Evolutionary conservation across 2,797 vertebrate genomes (phyloP), one percentile per base, ranked within the genome.

Genomic region (Clarias laeviceps): DNA sequence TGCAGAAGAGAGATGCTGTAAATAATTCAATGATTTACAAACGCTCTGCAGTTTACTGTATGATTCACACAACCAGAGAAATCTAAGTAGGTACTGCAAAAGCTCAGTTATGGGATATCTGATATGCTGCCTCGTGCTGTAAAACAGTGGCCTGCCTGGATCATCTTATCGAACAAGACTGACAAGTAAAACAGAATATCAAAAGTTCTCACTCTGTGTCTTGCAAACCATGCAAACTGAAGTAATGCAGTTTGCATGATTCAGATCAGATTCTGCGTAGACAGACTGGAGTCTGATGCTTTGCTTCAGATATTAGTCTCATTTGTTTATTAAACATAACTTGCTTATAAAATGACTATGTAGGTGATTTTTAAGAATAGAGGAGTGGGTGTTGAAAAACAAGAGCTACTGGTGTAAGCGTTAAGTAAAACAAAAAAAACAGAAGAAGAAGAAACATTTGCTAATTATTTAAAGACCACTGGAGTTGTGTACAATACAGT

Each of bases 381-480:
- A 50, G 29, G 4, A 0, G 27, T 77, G 18, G 18, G 29, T 34
- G 11, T 12, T 57, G n/a, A 59, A n/a, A 65, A 50, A 29, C 8
- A 80, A 18, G 37, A 50, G 37, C n/a, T 50, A 50, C 61, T 64
- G 18, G 22, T 64, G 59, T 64, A 34, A 40, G 76, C 37, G 76
- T n/a, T 37, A 59, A 77, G 27, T 22, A 34, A 24, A 17, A 56
- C 40, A 45, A 59, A 34, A 80, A 24, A 64, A 56, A 5, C 40
- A 45, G n/a, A 54, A 4, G 45, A 76, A 32, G 17, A 76, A 76
- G 50, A 54, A 29, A 18, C 7, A 70, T 70, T 12, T 27, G 15
- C 40, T 27, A 54, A 68, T 56, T 76, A 22, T 74, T 86, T 40
- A 74, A 69, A 85, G 65, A 29, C 59, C 34, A 50, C 27, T 64